Evolutionary conservation across 2,797 vertebrate genomes (phyloP).

Genomic region (Sebastolobus altivelis): DNA sequence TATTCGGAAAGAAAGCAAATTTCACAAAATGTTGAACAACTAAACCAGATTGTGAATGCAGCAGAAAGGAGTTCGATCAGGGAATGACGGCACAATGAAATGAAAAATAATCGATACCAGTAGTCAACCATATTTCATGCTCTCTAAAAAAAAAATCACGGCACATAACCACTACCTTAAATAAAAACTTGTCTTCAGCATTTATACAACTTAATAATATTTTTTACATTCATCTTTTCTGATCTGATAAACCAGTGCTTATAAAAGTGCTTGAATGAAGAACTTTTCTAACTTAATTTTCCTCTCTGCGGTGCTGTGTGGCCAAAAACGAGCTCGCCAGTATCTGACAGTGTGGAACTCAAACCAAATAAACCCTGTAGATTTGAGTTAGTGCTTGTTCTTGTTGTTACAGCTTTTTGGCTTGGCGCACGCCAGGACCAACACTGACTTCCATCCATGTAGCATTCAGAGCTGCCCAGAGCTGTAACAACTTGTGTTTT

Average conservation of each 20-base stretch:
- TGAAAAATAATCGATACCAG: background rate
- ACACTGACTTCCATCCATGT: slow-evolving; percentile 62
- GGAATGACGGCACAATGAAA: background rate
- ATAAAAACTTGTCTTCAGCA: slow-evolving; percentile 8
- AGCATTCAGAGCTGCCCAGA: slow-evolving; percentile 52
- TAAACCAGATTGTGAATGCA: background rate
- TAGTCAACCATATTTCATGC: background rate
- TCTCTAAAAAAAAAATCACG: background rate
- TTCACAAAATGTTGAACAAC: background rate
- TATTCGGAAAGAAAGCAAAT: background rate
- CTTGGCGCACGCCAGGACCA: slow-evolving; percentile 62
- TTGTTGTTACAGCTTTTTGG: slow-evolving; percentile 80
- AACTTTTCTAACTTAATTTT: slow-evolving; percentile 56
- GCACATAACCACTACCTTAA: background rate
- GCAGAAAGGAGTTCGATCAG: background rate
- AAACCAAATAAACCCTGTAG: slow-evolving; percentile 76
- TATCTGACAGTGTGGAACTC: slow-evolving; percentile 71
- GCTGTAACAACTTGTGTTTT: slow-evolving; percentile 55
- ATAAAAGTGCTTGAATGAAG: slow-evolving; percentile 45
- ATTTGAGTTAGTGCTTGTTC: slow-evolving; percentile 74
- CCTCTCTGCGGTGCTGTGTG: slow-evolving; percentile 44
- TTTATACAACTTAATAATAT: slow-evolving; percentile 19
- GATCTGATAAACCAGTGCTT: slow-evolving; percentile 33
- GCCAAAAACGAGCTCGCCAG: slow-evolving; percentile 60
- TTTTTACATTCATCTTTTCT: slow-evolving; percentile 20